phyloP scores from a whole-genome alignment of 2,888 invertebrate species.

The Diaphora mendica region DNA sequence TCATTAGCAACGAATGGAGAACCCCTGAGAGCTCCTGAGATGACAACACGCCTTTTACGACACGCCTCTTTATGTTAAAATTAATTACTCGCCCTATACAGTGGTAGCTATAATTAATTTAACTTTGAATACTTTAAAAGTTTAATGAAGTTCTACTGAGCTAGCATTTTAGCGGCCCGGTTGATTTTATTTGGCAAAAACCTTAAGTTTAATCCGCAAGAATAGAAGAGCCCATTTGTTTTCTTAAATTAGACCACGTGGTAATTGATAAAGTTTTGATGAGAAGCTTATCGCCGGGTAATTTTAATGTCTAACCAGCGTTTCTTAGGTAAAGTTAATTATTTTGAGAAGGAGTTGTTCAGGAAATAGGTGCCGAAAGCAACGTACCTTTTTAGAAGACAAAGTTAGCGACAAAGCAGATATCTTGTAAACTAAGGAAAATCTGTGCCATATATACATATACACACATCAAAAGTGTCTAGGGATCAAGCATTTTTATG shows the following conservation, averaged over 20 bases:
- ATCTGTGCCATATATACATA: too few species aligned
- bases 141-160: constrained; percentile 48
- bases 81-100: constrained; percentile 48
- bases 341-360: not conserved
- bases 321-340: not conserved
- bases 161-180: constrained; percentile 42
- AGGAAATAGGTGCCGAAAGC: not conserved
- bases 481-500: too few species aligned
- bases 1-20: constrained; percentile 16
- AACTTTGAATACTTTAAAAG: constrained; percentile 51
- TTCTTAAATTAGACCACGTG: constrained; percentile 18
- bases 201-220: constrained; percentile 18
- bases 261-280: constrained; percentile 6
- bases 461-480: too few species aligned
- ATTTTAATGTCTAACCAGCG: not conserved
- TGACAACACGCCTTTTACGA: constrained; percentile 21
- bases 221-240: constrained; percentile 15
- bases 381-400: not conserved
- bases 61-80: constrained; percentile 40
- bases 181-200: constrained; percentile 32
- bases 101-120: constrained; percentile 49
- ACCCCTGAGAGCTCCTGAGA: constrained; percentile 6
- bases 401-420: not conserved
- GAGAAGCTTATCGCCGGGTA: constrained; percentile 1
- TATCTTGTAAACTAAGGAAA: not conserved